These are phyloP conservation scores for Leptinotarsa juncta DNA, from an alignment of 2,888 invertebrate species.

Conservation along the genomic window DNA sequence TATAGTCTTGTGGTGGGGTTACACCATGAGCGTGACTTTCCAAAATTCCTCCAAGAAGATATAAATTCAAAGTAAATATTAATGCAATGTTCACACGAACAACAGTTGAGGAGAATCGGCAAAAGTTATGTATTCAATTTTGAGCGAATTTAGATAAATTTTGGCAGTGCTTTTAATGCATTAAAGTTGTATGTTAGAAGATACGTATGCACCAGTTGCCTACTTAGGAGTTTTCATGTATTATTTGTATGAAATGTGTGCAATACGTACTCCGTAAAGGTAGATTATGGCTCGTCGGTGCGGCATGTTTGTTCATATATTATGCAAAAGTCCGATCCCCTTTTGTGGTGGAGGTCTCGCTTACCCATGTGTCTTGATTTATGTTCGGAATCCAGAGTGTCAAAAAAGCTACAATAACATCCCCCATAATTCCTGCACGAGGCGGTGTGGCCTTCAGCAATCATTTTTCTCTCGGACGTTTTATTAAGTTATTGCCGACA, in stretches of 20 bases:
- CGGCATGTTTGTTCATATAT: constrained; percentile 15
- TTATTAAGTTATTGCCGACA: constrained; percentile 14
- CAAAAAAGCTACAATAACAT: constrained; percentile 20
- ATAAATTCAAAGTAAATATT: constrained; percentile 4
- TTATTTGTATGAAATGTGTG: constrained; percentile 17
- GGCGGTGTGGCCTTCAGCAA: constrained; percentile 13
- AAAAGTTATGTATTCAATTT: constrained; percentile 9
- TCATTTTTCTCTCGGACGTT: constrained; percentile 14
- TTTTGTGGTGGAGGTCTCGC: constrained; percentile 18
- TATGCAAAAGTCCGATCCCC: constrained; percentile 19
- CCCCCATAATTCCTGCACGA: constrained; percentile 15
- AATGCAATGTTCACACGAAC: constrained; percentile 17
- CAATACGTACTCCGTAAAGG: constrained; percentile 18
- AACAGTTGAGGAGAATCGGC: neutral
- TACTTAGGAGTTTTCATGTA: constrained; percentile 8
- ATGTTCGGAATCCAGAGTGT: constrained; percentile 17
- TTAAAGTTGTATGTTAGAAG: constrained; percentile 7
- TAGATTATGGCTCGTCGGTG: constrained; percentile 13
- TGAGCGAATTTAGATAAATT: constrained; percentile 2
- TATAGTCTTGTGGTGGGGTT: neutral
- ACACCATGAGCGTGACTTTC: neutral
- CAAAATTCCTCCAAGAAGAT: constrained; percentile 5
- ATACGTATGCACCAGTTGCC: constrained; percentile 3
- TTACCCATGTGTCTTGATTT: constrained; percentile 20
- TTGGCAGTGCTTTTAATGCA: constrained; percentile 12